Evolutionary conservation across 2,113 vertebrate genomes (phyloP), one percentile per base, ranked within the genome.

Genomic region (Cynoglossus semilaevis): DNA sequence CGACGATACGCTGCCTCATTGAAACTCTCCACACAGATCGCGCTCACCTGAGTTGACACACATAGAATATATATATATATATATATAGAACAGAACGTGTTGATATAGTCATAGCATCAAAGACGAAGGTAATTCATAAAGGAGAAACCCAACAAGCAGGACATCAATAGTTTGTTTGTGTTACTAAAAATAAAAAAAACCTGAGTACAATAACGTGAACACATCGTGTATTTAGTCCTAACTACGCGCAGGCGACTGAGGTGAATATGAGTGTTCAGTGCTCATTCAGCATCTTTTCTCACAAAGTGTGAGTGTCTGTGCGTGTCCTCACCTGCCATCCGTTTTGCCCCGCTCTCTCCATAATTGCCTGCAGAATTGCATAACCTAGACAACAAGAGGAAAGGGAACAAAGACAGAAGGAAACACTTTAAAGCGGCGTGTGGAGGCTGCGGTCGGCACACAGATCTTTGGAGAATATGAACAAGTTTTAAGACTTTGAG

Each of bases 11-110:
- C 95, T 47, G 94, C 94, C 71, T 98, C 97, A 5, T 95, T 98
- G 89, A 99, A 98, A 88, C 94, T 98, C 93, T 98, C 97, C 90
- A 98, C 96, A 66, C 97, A 98, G 90, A 98, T 97, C 51, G 96
- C 96, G 16, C 96, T 98, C 79, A 99, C 96, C 88, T 98, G 92
- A 3, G 19, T 36, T 37, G 35, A 55, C n/a, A 55, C 9, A 52
- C 41, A 58, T 11, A 19, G 16, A 18, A 47, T 38, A 3, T 18
- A 9, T 17, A 1, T 15, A 8, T 2, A 18, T 7, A 54, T 3
- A 9, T 22, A 58, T 8, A 34, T 19, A 63, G n/a, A 40, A 56
- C 6, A 51, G 8, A 46, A 45, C 5, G 19, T 18, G 4, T 12
- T 8, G 0, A 36, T 13, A 48, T 4, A 10, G 35, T 55, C 37